Evolutionary conservation across 2,888 invertebrate genomes (phyloP), one percentile per base, ranked within the genome.

Genomic region (Lycaena phlaeas): DNA sequence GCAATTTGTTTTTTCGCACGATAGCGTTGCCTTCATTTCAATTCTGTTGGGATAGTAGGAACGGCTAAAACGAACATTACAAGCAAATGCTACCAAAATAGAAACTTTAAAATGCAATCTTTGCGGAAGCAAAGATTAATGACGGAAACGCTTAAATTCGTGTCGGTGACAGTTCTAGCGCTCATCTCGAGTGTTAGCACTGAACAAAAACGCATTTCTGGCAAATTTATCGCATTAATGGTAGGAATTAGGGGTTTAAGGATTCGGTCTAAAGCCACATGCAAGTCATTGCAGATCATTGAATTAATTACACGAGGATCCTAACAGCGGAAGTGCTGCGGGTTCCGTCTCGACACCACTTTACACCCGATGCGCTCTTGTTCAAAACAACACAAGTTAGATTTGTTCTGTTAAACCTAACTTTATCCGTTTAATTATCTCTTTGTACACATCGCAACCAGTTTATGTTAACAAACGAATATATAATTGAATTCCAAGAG

Each of bases 211-310:
- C 70, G 53, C 65, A 54, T 59, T 60, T 64, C 61, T 53, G 52
- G 61, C 63, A 67, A 69, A 75, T 68, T 64, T 60, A 69, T 66
- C 75, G 70, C 67, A 76, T 76, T 75, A 73, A 68, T 56, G 57
- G 64, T 61, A 57, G 64, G 68, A 74, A 78, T 82, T 77, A 75
- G 76, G 64, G 57, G 57, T 63, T 68, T 76, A 69, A 55, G 65
- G 63, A 67, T 56, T 53, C 57, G 61, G 63, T 60, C 64, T 67
- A 64, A 61, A 60, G 66, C 66, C 70, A 62, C 67, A 74, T 79
- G 76, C 75, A 77, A 78, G 78, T 81, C 77, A 81, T 79, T 79
- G 78, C 68, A 71, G 73, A 76, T 81, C 74, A 78, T 77, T 77
- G 78, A 81, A 79, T 81, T 81, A 81, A 81, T 79, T 77, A 77